These are phyloP conservation scores for Varecia variegata DNA, from an alignment of 2,797 vertebrate species.

Conservation along the genomic window DNA sequence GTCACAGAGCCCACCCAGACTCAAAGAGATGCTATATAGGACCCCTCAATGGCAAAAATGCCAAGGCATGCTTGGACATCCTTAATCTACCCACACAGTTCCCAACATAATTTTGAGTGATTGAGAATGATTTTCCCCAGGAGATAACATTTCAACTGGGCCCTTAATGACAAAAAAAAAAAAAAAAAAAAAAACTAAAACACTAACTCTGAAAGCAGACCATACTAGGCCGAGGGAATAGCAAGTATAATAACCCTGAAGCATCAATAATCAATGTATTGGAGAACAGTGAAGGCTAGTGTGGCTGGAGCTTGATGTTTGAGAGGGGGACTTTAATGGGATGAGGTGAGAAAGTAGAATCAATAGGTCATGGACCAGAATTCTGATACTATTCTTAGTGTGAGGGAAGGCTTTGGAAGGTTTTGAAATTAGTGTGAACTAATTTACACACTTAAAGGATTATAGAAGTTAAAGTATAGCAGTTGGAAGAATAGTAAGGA, in stretches of 20 bases:
- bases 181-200: conserved; percentile 6
- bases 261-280: neutral
- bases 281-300: neutral
- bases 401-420: neutral
- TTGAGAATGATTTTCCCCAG: neutral
- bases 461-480: neutral
- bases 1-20: neutral
- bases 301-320: neutral
- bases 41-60: neutral
- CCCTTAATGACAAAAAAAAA: neutral
- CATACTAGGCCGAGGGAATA: neutral
- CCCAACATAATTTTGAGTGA: neutral
- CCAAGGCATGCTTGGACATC: neutral
- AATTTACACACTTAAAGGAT: conserved; percentile 36
- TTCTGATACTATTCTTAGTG: neutral
- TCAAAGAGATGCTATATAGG: neutral
- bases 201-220: neutral
- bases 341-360: neutral
- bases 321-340: neutral
- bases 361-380: neutral
- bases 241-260: neutral
- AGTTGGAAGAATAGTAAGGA: neutral
- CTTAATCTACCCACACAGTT: neutral
- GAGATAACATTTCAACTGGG: neutral
- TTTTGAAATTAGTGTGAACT: conserved; percentile 22